Base-by-base conservation (phyloP, 1,140 invertebrate species). In the Dinoponera quadriceps region DNA sequence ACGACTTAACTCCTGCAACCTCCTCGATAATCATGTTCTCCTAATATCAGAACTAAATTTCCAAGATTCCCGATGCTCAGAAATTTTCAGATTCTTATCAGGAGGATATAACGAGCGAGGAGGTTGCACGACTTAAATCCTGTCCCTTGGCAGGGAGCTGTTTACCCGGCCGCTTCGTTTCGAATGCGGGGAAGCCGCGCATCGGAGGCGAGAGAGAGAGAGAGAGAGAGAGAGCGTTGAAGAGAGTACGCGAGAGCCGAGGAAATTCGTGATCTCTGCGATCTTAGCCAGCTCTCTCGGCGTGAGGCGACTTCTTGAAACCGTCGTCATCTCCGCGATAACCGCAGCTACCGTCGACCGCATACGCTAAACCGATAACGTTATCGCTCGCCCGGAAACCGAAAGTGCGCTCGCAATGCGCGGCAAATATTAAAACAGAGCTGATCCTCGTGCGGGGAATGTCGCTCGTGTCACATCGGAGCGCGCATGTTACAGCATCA, bases 401-500 rank as follows among this genome's bases (percentile, higher is more conserved):
- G 55, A 69, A 69, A 22, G 62, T 44, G 25, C 69, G 27, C 44
- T 48, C 54, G 29, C 51, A 9, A 44, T 38, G 51, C 29, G 57
- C 13, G 16, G 75, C 63, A 80, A 80, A 80, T 80, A 80, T 80
- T 80, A 80, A 78, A 80, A 71, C 71, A 65, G 75, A 80, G n/a
- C n/a, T n/a, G n/a, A n/a, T n/a, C n/a, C 69, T 38, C 57, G 48
- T 29, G 20, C 29, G 29, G 25, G 51, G 48, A 57, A 69, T 44
- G 75, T 66, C 33, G 44, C 18, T 69, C 29, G 51, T 57, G n/a
- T n/a, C n/a, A n/a, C 57, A 57, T 38, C 22, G 18, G 22, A 80
- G 22, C 51, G 25, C n/a, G 38, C 48, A 62, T 2, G 25, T 69
- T 78, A 51, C 18, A 14, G 55, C 48, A 20, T 11, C 33, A 49